phyloP scores from a whole-genome alignment of 2,888 invertebrate species.

The Luperina testacea region DNA sequence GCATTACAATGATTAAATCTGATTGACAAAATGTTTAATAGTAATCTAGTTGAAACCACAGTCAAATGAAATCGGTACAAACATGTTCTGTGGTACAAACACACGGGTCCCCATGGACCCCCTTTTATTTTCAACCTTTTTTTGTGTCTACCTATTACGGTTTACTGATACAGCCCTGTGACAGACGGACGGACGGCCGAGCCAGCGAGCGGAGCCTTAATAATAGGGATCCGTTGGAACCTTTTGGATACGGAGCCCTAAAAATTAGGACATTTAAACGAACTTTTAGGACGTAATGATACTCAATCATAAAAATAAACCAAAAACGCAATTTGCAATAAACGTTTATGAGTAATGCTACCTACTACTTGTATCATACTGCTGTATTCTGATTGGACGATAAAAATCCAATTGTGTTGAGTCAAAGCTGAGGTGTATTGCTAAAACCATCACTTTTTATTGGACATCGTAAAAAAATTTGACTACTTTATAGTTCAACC shows the following conservation, averaged over 20 bases:
- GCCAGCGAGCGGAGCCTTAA: background rate
- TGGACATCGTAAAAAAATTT: conserved; percentile 61
- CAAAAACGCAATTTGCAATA: conserved; percentile 56
- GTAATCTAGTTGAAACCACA: background rate
- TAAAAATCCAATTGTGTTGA: conserved; percentile 64
- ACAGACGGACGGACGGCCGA: background rate
- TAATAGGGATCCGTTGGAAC: background rate
- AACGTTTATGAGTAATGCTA: conserved; percentile 61
- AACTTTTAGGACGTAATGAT: conserved; percentile 3
- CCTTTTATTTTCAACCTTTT: too few relatives aligned
- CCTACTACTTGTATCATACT: conserved; percentile 42
- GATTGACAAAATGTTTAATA: background rate
- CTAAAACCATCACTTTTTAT: conserved; percentile 64
- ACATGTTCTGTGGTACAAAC: background rate
- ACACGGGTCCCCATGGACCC: background rate
- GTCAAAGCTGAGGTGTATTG: conserved; percentile 61
- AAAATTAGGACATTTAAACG: background rate
- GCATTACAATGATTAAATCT: too few relatives aligned
- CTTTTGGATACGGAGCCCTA: background rate
- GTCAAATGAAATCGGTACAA: background rate
- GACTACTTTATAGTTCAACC: conserved; percentile 39
- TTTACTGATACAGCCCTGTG: too few relatives aligned
- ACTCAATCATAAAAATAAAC: conserved; percentile 35
- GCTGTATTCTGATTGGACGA: conserved; percentile 62
- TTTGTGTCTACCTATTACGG: too few relatives aligned